Conservation (phyloP, 2,888 invertebrate genomes). For the Oeneis ivallda region DNA sequence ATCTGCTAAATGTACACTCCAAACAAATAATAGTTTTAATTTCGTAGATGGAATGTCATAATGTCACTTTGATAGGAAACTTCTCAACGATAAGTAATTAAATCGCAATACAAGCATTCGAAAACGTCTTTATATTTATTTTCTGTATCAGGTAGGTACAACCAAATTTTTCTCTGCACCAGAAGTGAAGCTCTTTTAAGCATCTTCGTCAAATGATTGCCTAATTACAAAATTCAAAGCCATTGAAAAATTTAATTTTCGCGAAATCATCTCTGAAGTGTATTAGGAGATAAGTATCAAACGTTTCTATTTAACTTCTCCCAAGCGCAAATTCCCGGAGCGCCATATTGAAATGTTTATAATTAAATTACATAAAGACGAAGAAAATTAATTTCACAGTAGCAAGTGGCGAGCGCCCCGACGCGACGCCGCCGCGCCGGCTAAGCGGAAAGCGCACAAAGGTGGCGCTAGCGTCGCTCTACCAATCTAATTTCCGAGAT, state of each 20-base stretch:
- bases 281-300: conserved; percentile 81
- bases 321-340: conserved; percentile 76
- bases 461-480: conserved; percentile 67
- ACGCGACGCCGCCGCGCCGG: conserved; percentile 35
- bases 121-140: neutral
- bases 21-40: conserved; percentile 77
- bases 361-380: conserved; percentile 83
- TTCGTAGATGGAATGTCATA: conserved; percentile 74
- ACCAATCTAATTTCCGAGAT: conserved; percentile 80
- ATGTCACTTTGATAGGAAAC: conserved; percentile 28
- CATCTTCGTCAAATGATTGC: conserved; percentile 5
- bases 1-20: conserved; percentile 75
- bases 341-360: conserved; percentile 83
- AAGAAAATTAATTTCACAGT: conserved; percentile 82
- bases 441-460: conserved; percentile 73
- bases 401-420: conserved; percentile 73
- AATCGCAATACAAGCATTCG: conserved; percentile 2
- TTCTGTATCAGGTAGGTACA: neutral
- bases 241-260: conserved; percentile 51
- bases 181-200: too few relatives aligned
- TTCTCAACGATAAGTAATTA: conserved; percentile 26
- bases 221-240: conserved; percentile 39
- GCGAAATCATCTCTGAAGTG: conserved; percentile 78
- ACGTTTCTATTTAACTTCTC: conserved; percentile 81
- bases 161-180: neutral